These are phyloP conservation scores for Luffia ferchaultella DNA, from an alignment of 2,888 invertebrate genomes.

Conservation along the genomic window DNA sequence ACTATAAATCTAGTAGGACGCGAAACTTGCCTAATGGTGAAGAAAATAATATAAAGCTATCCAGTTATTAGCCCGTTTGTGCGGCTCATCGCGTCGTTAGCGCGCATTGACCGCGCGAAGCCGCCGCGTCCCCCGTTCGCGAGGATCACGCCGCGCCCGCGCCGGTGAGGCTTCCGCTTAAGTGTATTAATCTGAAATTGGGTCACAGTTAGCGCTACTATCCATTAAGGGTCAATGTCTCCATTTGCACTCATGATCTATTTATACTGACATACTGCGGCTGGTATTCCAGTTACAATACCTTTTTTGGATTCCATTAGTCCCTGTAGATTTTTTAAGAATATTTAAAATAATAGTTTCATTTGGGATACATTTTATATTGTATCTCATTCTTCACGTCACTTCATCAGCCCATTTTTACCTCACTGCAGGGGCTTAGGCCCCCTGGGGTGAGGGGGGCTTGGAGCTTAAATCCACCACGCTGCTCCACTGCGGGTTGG, in stretches of 20 bases:
- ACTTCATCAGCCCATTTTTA: too few species aligned
- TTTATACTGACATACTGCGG: neutral
- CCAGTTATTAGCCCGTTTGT: neutral
- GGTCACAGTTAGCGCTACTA: conserved; percentile 55
- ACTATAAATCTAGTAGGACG: conserved; percentile 61
- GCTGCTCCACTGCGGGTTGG: too few species aligned
- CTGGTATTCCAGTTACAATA: too few species aligned
- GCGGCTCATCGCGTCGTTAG: neutral
- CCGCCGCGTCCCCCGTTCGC: neutral
- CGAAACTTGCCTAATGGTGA: conserved; percentile 54
- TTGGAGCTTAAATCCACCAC: too few species aligned
- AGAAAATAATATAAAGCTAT: conserved; percentile 35
- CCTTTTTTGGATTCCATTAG: too few species aligned
- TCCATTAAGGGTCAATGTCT: conserved; percentile 53
- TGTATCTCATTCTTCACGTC: too few species aligned
- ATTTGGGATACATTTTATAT: too few species aligned
- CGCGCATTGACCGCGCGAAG: neutral
- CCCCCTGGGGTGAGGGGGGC: too few species aligned
- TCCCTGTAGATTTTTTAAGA: too few species aligned
- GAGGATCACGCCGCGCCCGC: neutral
- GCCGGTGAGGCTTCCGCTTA: conserved; percentile 60
- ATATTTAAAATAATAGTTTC: too few species aligned
- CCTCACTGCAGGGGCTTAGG: too few species aligned
- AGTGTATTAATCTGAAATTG: conserved; percentile 64
- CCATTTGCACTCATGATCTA: conserved; percentile 10